Evolutionary conservation across 1,140 invertebrate species (phyloP).

Genomic region (Nixonia krombeini): DNA sequence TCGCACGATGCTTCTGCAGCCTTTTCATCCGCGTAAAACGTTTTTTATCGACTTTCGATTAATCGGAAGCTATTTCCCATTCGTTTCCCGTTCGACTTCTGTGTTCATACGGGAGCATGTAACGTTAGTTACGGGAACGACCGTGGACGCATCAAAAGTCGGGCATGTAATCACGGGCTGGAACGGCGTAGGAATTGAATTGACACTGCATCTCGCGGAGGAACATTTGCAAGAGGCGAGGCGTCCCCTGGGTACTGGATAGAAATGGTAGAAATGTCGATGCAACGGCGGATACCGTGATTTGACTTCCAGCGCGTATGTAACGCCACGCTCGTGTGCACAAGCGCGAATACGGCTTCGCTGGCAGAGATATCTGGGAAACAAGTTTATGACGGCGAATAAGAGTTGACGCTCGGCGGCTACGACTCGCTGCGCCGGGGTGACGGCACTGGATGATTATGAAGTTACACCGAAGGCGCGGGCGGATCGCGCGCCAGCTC

Average conservation of each 20-base stretch:
- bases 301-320: neutral
- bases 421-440: neutral
- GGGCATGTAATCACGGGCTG: neutral
- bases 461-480: constrained; percentile 16
- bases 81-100: constrained; percentile 27
- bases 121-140: constrained; percentile 18
- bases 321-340: constrained; percentile 2
- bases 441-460: constrained; percentile 17
- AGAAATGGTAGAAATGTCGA: neutral
- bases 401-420: constrained; percentile 53
- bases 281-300: neutral
- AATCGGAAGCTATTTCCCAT: constrained; percentile 32
- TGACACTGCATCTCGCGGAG: neutral
- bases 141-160: constrained; percentile 1
- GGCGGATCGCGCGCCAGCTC: neutral
- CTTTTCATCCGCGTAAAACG: constrained; percentile 31
- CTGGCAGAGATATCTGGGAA: constrained; percentile 30
- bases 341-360: constrained; percentile 18
- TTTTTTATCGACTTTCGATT: constrained; percentile 44
- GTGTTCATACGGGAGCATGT: constrained; percentile 27
- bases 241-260: neutral
- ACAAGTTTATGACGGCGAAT: constrained; percentile 58
- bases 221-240: neutral
- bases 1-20: no score
- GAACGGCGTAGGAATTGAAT: neutral